These are phyloP conservation scores for Eupithecia abbreviata DNA, from an alignment of 2,888 invertebrate species.

Conservation along the genomic window DNA sequence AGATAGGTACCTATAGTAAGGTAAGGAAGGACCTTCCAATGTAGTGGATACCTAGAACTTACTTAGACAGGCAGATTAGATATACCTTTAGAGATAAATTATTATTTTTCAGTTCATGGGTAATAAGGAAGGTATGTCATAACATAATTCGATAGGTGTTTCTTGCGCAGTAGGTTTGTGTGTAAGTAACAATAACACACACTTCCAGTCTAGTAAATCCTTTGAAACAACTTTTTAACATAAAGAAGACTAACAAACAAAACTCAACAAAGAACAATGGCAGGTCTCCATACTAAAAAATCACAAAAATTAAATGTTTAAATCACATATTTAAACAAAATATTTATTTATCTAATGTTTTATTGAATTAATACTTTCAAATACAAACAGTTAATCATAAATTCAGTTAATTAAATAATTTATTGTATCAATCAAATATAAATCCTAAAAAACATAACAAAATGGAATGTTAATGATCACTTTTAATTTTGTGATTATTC, in stretches of 20 bases:
- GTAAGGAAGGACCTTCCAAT: too few relatives aligned
- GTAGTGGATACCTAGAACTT: too few relatives aligned
- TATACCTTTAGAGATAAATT: background rate
- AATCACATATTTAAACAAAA: background rate
- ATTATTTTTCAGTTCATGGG: background rate
- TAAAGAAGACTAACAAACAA: conserved; percentile 40
- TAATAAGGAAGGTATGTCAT: background rate
- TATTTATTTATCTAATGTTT: background rate
- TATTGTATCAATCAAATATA: background rate
- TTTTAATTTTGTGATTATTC: conserved; percentile 55
- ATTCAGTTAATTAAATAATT: background rate
- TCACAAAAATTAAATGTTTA: too few relatives aligned
- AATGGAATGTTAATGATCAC: conserved; percentile 44
- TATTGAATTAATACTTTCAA: background rate
- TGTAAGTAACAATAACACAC: background rate
- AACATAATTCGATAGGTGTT: background rate
- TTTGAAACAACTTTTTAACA: conserved; percentile 13
- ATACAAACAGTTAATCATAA: background rate
- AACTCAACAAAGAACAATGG: conserved; percentile 46
- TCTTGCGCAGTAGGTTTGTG: background rate
- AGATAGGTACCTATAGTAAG: background rate
- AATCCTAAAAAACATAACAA: conserved; percentile 22
- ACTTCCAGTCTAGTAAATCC: background rate
- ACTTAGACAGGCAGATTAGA: too few relatives aligned
- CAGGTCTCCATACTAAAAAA: too few relatives aligned